These are phyloP conservation scores for Gadus macrocephalus DNA, from an alignment of 2,113 vertebrate genomes.

Conservation along the genomic window DNA sequence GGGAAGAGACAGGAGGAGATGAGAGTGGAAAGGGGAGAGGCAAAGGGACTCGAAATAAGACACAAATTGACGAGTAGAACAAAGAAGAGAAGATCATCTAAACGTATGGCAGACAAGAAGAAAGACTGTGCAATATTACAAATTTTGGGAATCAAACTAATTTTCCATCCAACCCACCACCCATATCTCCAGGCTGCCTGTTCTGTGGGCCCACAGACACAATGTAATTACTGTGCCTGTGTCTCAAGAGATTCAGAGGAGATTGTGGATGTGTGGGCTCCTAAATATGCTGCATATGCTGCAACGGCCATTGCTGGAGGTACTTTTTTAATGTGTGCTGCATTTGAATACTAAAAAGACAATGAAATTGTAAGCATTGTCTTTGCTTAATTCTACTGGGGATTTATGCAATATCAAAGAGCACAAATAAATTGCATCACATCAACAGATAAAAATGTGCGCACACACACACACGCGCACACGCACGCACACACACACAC, in stretches of 20 bases:
- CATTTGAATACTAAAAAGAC: too few relatives aligned
- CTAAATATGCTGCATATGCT: not conserved
- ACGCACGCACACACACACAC: not conserved
- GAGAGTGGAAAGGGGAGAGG: slow-evolving; percentile 13
- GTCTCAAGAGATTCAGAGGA: slow-evolving; percentile 8
- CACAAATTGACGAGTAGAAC: slow-evolving; percentile 2
- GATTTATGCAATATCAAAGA: too few relatives aligned
- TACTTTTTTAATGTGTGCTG: too few relatives aligned
- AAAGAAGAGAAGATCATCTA: not conserved
- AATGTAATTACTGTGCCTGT: slow-evolving; percentile 6
- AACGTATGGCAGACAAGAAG: not conserved
- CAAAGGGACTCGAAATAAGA: not conserved
- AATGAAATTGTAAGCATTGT: too few relatives aligned
- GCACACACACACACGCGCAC: too few relatives aligned
- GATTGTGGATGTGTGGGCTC: slow-evolving; percentile 4
- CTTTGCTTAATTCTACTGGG: too few relatives aligned
- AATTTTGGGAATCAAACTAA: slow-evolving; percentile 28
- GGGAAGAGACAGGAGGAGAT: slow-evolving; percentile 16
- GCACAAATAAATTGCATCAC: too few relatives aligned
- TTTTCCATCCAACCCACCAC: slow-evolving; percentile 5
- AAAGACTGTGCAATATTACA: slow-evolving; percentile 32
- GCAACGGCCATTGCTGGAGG: too few relatives aligned
- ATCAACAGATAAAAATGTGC: too few relatives aligned
- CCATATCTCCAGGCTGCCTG: slow-evolving; percentile 24
- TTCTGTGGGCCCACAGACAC: slow-evolving; percentile 29